phyloP scores from a whole-genome alignment of 2,797 vertebrate species.

The Rousettus madagascariensis region DNA sequence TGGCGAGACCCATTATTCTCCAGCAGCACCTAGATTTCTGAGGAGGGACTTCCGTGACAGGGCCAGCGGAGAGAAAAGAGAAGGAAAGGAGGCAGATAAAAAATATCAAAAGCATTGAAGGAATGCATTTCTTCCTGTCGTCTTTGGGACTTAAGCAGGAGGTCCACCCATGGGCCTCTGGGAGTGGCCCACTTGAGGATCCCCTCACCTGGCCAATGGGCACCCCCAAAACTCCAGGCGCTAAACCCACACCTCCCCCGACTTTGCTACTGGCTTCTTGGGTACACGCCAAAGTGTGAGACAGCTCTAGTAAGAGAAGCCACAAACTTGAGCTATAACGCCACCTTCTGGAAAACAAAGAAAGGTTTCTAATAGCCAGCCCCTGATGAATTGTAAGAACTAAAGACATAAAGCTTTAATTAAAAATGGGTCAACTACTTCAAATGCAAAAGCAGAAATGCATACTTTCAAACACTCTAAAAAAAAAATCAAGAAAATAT shows the following conservation, averaged over 20 bases:
- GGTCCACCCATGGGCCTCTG: too few relatives aligned
- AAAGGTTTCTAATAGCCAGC: background rate
- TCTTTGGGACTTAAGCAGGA: background rate
- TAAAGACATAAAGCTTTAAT: background rate
- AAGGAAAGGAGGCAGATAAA: background rate
- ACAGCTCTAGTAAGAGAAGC: background rate
- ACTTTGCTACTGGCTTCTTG: background rate
- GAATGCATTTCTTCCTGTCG: background rate
- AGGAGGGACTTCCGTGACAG: background rate
- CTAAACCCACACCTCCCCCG: background rate
- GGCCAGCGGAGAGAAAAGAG: background rate
- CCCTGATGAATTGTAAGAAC: background rate
- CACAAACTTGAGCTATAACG: background rate
- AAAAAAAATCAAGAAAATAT: background rate
- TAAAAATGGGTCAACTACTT: background rate
- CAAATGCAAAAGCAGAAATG: background rate
- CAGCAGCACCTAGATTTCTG: background rate
- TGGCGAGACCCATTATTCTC: background rate
- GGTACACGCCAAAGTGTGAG: background rate
- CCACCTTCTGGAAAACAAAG: constrained; percentile 2
- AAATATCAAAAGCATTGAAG: background rate
- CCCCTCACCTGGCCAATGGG: background rate
- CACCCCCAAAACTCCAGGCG: background rate
- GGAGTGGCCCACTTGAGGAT: background rate
- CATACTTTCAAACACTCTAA: background rate